phyloP scores from a whole-genome alignment of 2,113 vertebrate species.

The Amblyopsis rosae region DNA sequence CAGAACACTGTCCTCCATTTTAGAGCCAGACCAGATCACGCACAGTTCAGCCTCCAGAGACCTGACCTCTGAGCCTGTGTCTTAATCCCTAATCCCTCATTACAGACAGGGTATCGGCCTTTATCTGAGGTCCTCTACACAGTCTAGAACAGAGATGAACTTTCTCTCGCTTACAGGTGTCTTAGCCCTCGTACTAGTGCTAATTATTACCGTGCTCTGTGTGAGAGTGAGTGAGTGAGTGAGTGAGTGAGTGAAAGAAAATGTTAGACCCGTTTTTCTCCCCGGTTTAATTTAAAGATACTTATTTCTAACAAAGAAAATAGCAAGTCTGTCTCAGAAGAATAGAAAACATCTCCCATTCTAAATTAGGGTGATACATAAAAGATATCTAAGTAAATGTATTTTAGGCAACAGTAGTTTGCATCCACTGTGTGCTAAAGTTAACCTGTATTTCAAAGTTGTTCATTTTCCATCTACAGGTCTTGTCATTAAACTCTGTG shows the following conservation, averaged over 20 bases:
- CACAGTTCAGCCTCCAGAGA: slow-evolving; percentile 46
- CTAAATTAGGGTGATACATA: not conserved
- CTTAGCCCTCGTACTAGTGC: slow-evolving; percentile 51
- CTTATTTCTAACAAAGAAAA: slow-evolving; percentile 19
- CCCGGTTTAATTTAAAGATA: slow-evolving; percentile 9
- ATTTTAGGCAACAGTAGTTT: too few species aligned
- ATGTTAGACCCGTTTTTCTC: not conserved
- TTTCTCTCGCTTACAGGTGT: slow-evolving; percentile 54
- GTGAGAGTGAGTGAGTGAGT: too few species aligned
- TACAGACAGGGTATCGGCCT: slow-evolving; percentile 58
- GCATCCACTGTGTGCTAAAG: too few species aligned
- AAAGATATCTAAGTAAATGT: too few species aligned
- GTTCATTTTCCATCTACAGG: too few species aligned
- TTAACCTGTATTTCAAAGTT: too few species aligned
- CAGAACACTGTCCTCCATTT: not conserved
- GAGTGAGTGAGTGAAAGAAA: too few species aligned
- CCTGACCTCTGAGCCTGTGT: slow-evolving; percentile 52
- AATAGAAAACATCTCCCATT: not conserved
- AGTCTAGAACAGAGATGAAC: slow-evolving; percentile 68
- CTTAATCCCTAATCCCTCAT: slow-evolving; percentile 73
- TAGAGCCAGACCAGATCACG: slow-evolving; percentile 42
- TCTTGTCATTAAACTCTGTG: too few species aligned
- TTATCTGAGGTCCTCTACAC: slow-evolving; percentile 60
- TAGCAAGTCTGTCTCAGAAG: not conserved
- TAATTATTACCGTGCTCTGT: slow-evolving; percentile 65